Percentiles rank a stretch among this genome's conserved stretches.
Conservation (phyloP, 2,888 invertebrate species). For the Mimas tiliae region DNA sequence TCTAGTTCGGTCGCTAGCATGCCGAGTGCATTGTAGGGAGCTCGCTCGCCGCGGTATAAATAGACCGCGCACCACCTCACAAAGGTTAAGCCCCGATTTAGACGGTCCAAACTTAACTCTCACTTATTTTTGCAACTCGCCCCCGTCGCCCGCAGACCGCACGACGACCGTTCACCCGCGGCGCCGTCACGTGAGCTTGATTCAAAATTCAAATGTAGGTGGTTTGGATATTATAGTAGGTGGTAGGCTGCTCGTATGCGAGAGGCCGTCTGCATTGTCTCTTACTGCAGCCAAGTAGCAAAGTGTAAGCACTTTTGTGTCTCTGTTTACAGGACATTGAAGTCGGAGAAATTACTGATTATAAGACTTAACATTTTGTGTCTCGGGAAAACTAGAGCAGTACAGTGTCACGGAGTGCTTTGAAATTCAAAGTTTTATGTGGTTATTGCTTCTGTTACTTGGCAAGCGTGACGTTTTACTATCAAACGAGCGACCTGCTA, state of each 20-base stretch:
- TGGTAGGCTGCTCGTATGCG: too few relatives aligned
- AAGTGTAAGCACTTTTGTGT: too few relatives aligned
- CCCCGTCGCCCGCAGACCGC: neutral
- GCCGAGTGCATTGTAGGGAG: slow-evolving; percentile 59
- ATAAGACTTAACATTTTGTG: too few relatives aligned
- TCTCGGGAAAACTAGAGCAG: too few relatives aligned
- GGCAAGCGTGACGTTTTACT: too few relatives aligned
- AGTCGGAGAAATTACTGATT: too few relatives aligned
- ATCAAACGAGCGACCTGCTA: too few relatives aligned
- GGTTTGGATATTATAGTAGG: neutral
- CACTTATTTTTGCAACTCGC: slow-evolving; percentile 68
- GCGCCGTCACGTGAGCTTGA: neutral
- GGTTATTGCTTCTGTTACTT: too few relatives aligned
- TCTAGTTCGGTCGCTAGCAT: slow-evolving; percentile 38
- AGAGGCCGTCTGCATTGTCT: neutral
- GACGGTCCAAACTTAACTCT: slow-evolving; percentile 75
- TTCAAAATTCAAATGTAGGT: neutral
- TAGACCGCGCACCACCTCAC: slow-evolving; percentile 66
- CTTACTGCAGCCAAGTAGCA: too few relatives aligned
- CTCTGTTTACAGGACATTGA: too few relatives aligned
- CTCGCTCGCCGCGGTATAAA: slow-evolving; percentile 51
- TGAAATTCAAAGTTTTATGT: too few relatives aligned
- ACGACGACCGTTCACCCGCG: slow-evolving; percentile 37
- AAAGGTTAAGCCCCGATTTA: slow-evolving; percentile 78
- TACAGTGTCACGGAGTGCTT: too few relatives aligned